Evolutionary conservation across 1,140 invertebrate species (phyloP), one percentile per base, ranked within the genome.

Genomic region (Orchestia grillus): DNA sequence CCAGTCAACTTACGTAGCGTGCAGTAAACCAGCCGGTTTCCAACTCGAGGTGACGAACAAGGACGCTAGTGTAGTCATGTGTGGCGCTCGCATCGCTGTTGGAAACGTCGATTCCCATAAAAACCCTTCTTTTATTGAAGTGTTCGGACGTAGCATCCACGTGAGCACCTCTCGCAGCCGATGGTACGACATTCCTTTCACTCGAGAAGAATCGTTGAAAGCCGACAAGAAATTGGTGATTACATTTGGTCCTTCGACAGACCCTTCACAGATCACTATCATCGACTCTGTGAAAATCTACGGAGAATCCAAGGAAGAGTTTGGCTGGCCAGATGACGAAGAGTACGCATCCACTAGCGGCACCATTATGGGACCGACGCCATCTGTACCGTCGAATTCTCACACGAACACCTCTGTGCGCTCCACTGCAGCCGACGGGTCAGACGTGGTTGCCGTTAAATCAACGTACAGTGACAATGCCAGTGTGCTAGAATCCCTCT

Each of bases 171-270:
- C 98, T 0, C 98, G 99, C 94, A 98, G 98, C 96, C 98, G 99
- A 36, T 99, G 99, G 99, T 99, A 99, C 97, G 99, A 99, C 97
- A 98, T 99, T 96, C 99, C 99, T 0, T 98, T 99, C 87, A 99
- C 99, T 0, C 98, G 99, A 96, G 99, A 99, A 97, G 99, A 99
- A 97, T 99, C 99, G 95, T 97, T 99, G 4, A 98, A 98, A 97
- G 99, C 99, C 42, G 99, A 99, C 97, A 99, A 99, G 97, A 99
- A 99, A 97, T 97, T 99, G 0, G 98, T 98, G 0, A 98, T 99
- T n/a, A 98, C 98, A 87, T 99, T 99, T 98, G 99, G 99, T 96
- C 98, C 99, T 3, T 99, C 99, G 53, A 97, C 97, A 95, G 99
- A 99, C 97, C 98, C 98, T 0, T 98, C 99, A 97, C 98, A 98